Conservation (phyloP, 2,888 invertebrate genomes). For the Lydus trimaculatus region DNA sequence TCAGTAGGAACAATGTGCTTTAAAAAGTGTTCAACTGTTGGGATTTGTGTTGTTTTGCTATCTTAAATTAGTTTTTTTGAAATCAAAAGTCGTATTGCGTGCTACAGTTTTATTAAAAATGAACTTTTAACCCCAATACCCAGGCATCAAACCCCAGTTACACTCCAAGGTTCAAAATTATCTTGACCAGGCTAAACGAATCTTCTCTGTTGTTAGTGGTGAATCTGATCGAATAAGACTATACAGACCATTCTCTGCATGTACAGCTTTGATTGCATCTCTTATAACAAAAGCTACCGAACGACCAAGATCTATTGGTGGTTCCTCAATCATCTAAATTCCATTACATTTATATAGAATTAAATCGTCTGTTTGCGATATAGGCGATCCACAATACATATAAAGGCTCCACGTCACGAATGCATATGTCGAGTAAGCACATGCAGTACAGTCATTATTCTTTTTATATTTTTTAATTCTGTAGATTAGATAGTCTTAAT, state of each 20-base stretch:
- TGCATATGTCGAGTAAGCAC: too few species aligned
- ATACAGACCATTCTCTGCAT: constrained; percentile 72
- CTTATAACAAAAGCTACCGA: constrained; percentile 90
- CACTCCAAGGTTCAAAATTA: constrained; percentile 72
- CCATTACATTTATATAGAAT: constrained; percentile 3
- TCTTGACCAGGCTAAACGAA: constrained; percentile 91
- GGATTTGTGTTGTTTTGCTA: too few species aligned
- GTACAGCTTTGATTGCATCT: constrained; percentile 82
- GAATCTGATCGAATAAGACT: constrained; percentile 73
- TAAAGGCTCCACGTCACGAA: too few species aligned
- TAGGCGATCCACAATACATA: too few species aligned
- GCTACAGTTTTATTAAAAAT: neutral
- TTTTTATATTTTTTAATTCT: too few species aligned
- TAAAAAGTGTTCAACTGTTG: too few species aligned
- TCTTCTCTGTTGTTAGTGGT: constrained; percentile 88
- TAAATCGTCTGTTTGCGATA: too few species aligned
- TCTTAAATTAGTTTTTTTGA: too few species aligned
- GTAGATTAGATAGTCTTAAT: too few species aligned
- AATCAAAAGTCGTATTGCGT: neutral
- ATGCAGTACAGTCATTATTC: too few species aligned
- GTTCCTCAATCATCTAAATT: constrained; percentile 92
- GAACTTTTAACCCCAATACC: too few species aligned
- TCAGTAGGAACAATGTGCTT: too few species aligned
- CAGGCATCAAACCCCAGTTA: constrained; percentile 56
- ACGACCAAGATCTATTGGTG: constrained; percentile 88